phyloP scores from a whole-genome alignment of 2,888 invertebrate species.

The Chrysolina oricalcia region DNA sequence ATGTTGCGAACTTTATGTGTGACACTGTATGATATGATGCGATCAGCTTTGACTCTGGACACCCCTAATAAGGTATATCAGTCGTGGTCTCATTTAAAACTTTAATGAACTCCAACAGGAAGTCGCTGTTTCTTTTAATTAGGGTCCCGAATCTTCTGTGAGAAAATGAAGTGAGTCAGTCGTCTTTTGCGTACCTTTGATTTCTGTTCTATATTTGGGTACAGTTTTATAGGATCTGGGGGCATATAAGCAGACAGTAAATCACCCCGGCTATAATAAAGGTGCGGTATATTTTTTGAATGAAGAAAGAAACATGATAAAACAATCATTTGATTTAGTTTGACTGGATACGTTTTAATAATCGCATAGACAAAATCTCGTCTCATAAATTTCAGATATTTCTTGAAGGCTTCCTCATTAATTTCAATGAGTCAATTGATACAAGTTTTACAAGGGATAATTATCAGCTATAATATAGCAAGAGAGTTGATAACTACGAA shows the following conservation, averaged over 20 bases:
- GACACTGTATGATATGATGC: background rate
- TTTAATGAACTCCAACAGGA: constrained; percentile 66
- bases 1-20: too few species aligned
- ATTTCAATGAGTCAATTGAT: too few species aligned
- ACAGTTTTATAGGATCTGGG: background rate
- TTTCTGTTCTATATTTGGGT: constrained; percentile 29
- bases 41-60: background rate
- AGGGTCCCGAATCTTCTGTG: constrained; percentile 57
- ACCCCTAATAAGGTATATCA: constrained; percentile 21
- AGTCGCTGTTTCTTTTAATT: constrained; percentile 65
- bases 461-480: too few species aligned
- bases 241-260: background rate
- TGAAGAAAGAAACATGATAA: too few species aligned
- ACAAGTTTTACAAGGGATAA: too few species aligned
- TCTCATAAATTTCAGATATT: too few species aligned
- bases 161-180: constrained; percentile 38
- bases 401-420: too few species aligned
- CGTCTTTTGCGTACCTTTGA: constrained; percentile 13
- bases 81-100: constrained; percentile 33
- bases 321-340: too few species aligned
- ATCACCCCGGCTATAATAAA: background rate
- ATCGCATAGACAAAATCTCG: too few species aligned
- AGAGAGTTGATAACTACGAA: too few species aligned
- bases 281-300: too few species aligned
- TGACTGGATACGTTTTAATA: too few species aligned